A percentile compares a stretch with the other conserved stretches of the same genome.
phyloP scores from a whole-genome alignment of 2,888 invertebrate species.

The Tetragnatha montana region DNA sequence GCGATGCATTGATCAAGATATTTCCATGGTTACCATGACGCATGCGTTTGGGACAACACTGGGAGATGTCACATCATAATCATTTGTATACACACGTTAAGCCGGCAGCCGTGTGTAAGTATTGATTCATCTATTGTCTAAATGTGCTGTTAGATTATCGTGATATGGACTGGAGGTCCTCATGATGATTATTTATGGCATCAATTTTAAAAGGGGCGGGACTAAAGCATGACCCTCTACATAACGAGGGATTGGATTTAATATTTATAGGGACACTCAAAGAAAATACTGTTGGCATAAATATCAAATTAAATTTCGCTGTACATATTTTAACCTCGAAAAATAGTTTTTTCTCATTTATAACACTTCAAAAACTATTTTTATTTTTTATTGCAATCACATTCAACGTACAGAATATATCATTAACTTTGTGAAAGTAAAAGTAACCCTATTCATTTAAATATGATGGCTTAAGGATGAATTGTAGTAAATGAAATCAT shows the following conservation, averaged over 20 bases:
- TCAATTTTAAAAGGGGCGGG: background rate
- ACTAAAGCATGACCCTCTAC: background rate
- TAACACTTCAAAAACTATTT: no score
- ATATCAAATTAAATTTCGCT: no score
- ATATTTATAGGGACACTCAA: no score
- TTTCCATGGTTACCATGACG: conserved; percentile 58
- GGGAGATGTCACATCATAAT: conserved; percentile 49
- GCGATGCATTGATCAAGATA: conserved; percentile 58
- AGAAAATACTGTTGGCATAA: no score
- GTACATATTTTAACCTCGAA: no score
- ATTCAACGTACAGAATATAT: no score
- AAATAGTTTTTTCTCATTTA: no score
- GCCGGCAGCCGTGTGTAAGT: conserved; percentile 61
- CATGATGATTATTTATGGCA: background rate
- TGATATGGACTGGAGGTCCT: background rate
- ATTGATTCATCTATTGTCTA: conserved; percentile 53
- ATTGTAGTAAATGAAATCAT: no score
- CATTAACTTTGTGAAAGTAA: no score
- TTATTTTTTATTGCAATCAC: no score
- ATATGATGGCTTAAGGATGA: no score
- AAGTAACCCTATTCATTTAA: no score
- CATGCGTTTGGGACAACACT: conserved; percentile 49
- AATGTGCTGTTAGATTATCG: conserved; percentile 10
- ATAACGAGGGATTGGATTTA: background rate
- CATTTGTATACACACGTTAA: conserved; percentile 51